phyloP scores from a whole-genome alignment of 2,113 vertebrate genomes.

The Motacilla alba region DNA sequence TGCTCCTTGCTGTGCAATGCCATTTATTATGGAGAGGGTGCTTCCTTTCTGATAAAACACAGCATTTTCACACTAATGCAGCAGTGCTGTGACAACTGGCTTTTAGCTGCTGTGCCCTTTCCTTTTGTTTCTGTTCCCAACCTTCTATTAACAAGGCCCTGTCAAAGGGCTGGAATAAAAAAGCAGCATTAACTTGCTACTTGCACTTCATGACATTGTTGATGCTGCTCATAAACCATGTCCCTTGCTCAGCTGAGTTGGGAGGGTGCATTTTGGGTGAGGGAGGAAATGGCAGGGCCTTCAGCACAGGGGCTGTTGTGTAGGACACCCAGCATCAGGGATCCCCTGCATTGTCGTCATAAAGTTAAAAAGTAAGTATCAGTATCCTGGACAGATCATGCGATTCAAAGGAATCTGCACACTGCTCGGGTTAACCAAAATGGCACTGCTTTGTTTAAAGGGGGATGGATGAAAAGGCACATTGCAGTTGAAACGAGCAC shows the following conservation, averaged over 20 bases:
- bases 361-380: background rate
- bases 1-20: background rate
- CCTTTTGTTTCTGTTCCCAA: background rate
- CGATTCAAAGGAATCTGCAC: background rate
- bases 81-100: background rate
- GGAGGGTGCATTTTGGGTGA: background rate
- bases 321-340: background rate
- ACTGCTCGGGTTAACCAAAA: background rate
- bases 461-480: background rate
- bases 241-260: background rate
- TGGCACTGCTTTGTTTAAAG: background rate
- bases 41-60: background rate
- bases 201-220: background rate
- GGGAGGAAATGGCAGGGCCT: background rate
- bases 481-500: background rate
- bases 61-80: background rate
- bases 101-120: background rate
- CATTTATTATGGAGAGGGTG: background rate
- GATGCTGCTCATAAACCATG: background rate
- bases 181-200: background rate
- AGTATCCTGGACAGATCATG: background rate
- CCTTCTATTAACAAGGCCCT: background rate
- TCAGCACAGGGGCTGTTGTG: accelerated
- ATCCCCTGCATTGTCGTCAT: background rate
- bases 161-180: slow-evolving; percentile 4